Base-by-base conservation (phyloP, 2,113 vertebrate species). In the Calypte anna region DNA sequence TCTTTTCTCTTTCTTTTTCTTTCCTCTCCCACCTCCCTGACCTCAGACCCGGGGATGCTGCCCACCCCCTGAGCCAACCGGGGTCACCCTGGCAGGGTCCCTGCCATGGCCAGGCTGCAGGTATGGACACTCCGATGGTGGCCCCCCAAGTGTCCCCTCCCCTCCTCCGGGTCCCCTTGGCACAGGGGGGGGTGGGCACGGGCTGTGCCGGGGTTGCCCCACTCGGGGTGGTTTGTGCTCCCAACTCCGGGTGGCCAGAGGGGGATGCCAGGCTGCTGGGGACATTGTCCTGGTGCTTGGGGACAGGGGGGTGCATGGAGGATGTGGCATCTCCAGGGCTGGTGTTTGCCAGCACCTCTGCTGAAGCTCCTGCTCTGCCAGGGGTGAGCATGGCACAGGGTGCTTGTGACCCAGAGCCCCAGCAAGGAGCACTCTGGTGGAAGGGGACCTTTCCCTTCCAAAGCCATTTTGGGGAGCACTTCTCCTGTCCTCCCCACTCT, bases 1-100 rank as follows among this genome's bases (percentile, higher is more conserved):
- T 62, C 93, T 86, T 94, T 87, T 79, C 86, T 93, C 76, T 87
- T 85, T 90, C 93, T 95, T 53, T 84, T 64, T 66, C 84, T 85
- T 61, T 68, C 54, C 70, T 84, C 81, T 90, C 87, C 88, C 70
- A 6, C 24, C 33, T 88, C 91, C 84, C 63, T 63, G 64, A 73
- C 83, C 54, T 28, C 84, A 19, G 77, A 66, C 9, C 73, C n/a
- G 14, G 89, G 17, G 24, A 88, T 73, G 91, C 86, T 55, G 0
- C 7, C 3, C 68, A 2, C 64, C 59, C 82, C 68, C 58, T 94
- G 92, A 95, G 86, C 85, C 17, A 0, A 88, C 82, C 33, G 4
- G 94, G 95, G 64, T 62, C 57, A 8, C 82, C 81, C 85, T 59
- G 86, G 83, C 79, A 10, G 88, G 85, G 54, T 2, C n/a, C 76